Percentiles rank a stretch among this genome's conserved stretches.
Conservation (phyloP, 2,888 invertebrate genomes). For the Cataglyphis altisquamis region DNA sequence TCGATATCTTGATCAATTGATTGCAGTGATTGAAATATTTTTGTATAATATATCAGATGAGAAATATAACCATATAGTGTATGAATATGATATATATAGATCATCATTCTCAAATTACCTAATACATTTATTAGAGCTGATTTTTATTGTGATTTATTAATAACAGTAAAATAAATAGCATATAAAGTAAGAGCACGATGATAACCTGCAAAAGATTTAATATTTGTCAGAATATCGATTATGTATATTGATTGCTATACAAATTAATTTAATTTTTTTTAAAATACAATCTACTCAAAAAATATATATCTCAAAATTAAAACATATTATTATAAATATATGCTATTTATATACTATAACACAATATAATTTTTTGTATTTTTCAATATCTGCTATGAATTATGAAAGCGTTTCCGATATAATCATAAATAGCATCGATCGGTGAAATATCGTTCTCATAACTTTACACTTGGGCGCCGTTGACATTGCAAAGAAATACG, state of each 20-base stretch:
- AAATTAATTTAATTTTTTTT: not conserved
- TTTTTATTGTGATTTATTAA: not conserved
- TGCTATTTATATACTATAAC: not conserved
- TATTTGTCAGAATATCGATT: too few species aligned
- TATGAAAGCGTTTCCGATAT: slow-evolving; percentile 21
- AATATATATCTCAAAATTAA: not conserved
- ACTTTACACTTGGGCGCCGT: slow-evolving; percentile 11
- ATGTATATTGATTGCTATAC: not conserved
- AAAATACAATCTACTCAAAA: not conserved
- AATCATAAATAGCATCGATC: slow-evolving; percentile 19
- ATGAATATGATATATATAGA: not conserved
- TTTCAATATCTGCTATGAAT: not conserved
- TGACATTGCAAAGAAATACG: slow-evolving; percentile 53
- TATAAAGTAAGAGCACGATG: not conserved
- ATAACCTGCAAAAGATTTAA: too few species aligned
- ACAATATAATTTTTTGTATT: too few species aligned
- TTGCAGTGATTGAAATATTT: not conserved
- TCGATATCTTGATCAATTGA: not conserved
- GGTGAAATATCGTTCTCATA: slow-evolving; percentile 9
- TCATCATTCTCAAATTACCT: not conserved
- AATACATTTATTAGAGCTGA: not conserved
- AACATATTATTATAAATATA: not conserved
- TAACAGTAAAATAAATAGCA: not conserved
- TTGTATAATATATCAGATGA: not conserved
- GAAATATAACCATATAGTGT: not conserved